Conservation (phyloP, 2,797 vertebrate species). For the Remorina albescens region DNA sequence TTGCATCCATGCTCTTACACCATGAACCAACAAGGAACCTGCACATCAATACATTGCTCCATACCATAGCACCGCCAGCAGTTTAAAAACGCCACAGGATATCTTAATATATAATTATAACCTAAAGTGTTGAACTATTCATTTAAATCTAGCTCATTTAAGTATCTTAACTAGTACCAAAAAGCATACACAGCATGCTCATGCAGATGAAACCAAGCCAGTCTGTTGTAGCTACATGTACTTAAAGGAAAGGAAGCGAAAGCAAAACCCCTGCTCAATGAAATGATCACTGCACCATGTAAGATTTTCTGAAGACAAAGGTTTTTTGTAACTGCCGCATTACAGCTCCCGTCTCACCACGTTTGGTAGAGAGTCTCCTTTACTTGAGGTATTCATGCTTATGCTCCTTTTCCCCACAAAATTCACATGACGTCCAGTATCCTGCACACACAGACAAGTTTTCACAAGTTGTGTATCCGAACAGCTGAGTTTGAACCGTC, state of each 20-base stretch:
- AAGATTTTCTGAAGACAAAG: not conserved
- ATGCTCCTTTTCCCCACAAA: not conserved
- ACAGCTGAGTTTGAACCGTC: slow-evolving; percentile 55
- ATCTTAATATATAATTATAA: slow-evolving; percentile 4
- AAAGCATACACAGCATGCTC: slow-evolving; percentile 5
- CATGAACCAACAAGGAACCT: not conserved
- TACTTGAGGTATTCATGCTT: not conserved
- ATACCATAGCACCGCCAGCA: not conserved
- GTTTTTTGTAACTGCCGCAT: not conserved
- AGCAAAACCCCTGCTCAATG: not conserved
- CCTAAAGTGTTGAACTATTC: slow-evolving; percentile 21
- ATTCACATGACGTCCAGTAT: slow-evolving; percentile 16
- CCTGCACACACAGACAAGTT: slow-evolving; percentile 36
- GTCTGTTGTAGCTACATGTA: not conserved
- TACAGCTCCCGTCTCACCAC: slow-evolving; percentile 14
- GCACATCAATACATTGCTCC: not conserved
- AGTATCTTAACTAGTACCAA: slow-evolving; percentile 2
- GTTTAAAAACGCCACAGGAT: not conserved
- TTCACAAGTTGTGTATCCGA: slow-evolving; percentile 43
- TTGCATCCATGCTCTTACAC: not conserved
- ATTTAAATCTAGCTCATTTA: slow-evolving; percentile 27
- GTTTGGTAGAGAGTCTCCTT: slow-evolving; percentile 16
- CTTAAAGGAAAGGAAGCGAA: slow-evolving; percentile 18
- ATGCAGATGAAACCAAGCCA: slow-evolving; percentile 10
- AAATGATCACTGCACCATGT: not conserved